Percentiles rank a stretch among this genome's conserved stretches.
phyloP scores from a whole-genome alignment of 35 echinoderm and acorn worm species.

The Apostichopus parvimensis region DNA sequence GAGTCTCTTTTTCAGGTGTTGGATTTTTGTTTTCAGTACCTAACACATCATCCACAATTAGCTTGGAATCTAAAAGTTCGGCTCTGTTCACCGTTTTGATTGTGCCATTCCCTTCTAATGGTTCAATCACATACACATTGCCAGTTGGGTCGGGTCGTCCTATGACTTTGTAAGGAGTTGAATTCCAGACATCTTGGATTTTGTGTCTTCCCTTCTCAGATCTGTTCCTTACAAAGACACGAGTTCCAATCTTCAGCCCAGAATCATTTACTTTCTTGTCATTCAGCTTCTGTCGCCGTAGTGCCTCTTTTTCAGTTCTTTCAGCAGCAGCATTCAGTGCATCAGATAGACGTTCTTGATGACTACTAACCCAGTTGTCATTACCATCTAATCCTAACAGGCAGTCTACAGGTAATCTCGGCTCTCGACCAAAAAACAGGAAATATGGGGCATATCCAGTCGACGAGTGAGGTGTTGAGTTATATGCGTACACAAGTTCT shows the following conservation, averaged over 20 bases:
- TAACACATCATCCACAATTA: no score
- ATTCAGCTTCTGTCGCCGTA: constrained; percentile 28
- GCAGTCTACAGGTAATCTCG: constrained; percentile 63
- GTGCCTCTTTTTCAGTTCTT: constrained; percentile 57
- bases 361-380: constrained; percentile 56
- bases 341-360: constrained; percentile 48
- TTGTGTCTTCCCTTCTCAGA: no score
- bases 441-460: constrained; percentile 66
- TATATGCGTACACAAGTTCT: constrained; percentile 71
- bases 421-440: constrained; percentile 29
- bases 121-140: constrained; percentile 18
- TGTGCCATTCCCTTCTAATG: not conserved
- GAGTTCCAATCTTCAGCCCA: not conserved
- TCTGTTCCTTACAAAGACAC: not conserved
- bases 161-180: not conserved
- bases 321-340: constrained; percentile 57
- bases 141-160: not conserved
- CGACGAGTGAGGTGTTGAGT: constrained; percentile 62
- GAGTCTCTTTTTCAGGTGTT: no score
- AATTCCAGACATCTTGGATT: not conserved
- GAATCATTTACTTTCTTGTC: no score
- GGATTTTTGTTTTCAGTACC: no score
- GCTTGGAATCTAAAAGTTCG: no score
- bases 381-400: not conserved
- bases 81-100: no score